A percentile compares a stretch with the other conserved stretches of the same genome.
Conservation (phyloP, 2,113 vertebrate genomes). For the Gymnocephalus cernua region DNA sequence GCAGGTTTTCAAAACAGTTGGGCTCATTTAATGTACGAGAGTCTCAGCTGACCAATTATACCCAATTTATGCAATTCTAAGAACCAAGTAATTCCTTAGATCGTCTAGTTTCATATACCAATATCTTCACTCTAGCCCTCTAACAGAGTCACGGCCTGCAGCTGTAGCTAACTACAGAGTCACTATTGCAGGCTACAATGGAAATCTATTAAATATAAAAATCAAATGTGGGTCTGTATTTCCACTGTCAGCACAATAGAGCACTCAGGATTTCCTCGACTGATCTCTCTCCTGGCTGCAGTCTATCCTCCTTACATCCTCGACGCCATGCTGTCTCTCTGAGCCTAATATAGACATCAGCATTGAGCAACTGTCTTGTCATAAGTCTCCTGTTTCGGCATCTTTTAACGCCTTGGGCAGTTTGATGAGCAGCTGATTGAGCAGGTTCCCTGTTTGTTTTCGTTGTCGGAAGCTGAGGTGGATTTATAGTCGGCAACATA, state of each 20-base stretch:
- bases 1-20: no score
- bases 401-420: not conserved
- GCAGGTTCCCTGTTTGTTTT: not conserved
- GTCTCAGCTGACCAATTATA: no score
- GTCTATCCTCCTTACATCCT: not conserved
- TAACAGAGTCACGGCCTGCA: not conserved
- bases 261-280: not conserved
- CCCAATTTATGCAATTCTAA: no score
- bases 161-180: not conserved
- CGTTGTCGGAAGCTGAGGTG: not conserved
- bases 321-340: not conserved
- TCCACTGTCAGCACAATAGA: not conserved
- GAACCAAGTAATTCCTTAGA: no score
- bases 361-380: not conserved
- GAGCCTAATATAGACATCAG: slow-evolving; percentile 43
- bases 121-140: no score
- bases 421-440: not conserved
- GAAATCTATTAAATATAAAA: not conserved
- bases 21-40: no score
- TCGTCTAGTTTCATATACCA: no score
- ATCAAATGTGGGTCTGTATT: not conserved
- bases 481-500: not conserved
- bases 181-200: not conserved
- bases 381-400: slow-evolving; percentile 20
- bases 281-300: not conserved